Conservation (phyloP, 2,888 invertebrate species). For the Tenthredo mesomela region DNA sequence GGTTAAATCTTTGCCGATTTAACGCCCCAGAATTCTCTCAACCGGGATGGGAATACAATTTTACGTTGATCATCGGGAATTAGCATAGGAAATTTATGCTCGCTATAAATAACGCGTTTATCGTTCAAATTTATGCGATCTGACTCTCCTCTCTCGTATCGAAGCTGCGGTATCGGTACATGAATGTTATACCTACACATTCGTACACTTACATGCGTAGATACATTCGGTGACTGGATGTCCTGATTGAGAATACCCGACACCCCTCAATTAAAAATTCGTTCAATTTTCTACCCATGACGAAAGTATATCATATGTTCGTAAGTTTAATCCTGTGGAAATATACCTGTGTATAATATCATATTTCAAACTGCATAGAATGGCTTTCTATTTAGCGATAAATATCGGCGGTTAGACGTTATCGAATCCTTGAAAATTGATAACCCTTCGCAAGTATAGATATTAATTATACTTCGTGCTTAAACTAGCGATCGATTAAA, state of each 20-base stretch:
- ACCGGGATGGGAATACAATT: conserved; percentile 64
- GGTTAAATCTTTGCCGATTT: conserved; percentile 12
- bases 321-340: background rate
- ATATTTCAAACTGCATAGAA: background rate
- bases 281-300: background rate
- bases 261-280: background rate
- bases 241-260: background rate
- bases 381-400: background rate
- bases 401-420: background rate
- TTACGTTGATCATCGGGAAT: conserved; percentile 76
- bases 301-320: background rate
- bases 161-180: conserved; percentile 37
- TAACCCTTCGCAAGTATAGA: background rate
- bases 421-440: conserved; percentile 23
- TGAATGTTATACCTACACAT: background rate
- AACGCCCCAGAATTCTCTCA: background rate
- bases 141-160: conserved; percentile 44
- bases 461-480: conserved; percentile 16
- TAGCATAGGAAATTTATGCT: conserved; percentile 76
- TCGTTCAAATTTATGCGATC: conserved; percentile 76
- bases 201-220: background rate
- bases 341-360: background rate
- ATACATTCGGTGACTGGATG: background rate
- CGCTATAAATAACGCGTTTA: conserved; percentile 77
- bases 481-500: conserved; percentile 3